phyloP scores from a whole-genome alignment of 23 tunicate species.

The Phallusia fumigata region DNA sequence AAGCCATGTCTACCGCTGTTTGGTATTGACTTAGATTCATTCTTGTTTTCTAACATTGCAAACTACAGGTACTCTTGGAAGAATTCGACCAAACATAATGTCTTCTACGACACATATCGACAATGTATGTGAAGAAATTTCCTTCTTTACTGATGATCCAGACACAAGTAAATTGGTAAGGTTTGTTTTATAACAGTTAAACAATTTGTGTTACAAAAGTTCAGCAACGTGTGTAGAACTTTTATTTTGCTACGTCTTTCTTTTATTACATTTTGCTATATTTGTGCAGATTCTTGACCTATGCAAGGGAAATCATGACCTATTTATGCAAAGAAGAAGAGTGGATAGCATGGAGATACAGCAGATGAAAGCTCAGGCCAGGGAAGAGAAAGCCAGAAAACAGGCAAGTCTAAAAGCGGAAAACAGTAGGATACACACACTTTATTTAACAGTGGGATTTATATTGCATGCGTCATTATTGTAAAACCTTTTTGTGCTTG shows the following conservation, averaged over 20 bases:
- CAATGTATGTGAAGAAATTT: slow-evolving; percentile 41
- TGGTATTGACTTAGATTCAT: not conserved
- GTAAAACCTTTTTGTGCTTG: too few species aligned
- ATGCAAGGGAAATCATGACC: slow-evolving; percentile 81
- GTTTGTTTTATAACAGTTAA: not conserved
- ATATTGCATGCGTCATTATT: too few species aligned
- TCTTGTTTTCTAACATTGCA: not conserved
- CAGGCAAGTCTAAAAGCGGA: slow-evolving; percentile 29
- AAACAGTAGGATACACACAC: not conserved
- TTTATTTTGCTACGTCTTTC: too few species aligned
- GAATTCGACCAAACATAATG: slow-evolving; percentile 21
- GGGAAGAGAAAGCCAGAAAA: slow-evolving; percentile 80
- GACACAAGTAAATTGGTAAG: slow-evolving; percentile 63
- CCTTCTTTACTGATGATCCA: slow-evolving; percentile 67
- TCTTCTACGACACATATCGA: slow-evolving; percentile 19
- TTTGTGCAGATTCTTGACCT: slow-evolving; percentile 63
- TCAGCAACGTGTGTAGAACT: too few species aligned
- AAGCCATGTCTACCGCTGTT: too few species aligned
- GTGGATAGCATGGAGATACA: slow-evolving; percentile 91
- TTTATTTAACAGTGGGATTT: too few species aligned
- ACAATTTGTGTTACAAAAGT: too few species aligned
- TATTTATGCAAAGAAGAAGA: slow-evolving; percentile 77
- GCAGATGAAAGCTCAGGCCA: slow-evolving; percentile 85
- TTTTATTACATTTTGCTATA: not conserved
- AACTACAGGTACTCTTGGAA: slow-evolving; percentile 25